These are phyloP conservation scores for Yoshiicerus persimilis DNA, from an alignment of 1,140 invertebrate species.

Conservation along the genomic window DNA sequence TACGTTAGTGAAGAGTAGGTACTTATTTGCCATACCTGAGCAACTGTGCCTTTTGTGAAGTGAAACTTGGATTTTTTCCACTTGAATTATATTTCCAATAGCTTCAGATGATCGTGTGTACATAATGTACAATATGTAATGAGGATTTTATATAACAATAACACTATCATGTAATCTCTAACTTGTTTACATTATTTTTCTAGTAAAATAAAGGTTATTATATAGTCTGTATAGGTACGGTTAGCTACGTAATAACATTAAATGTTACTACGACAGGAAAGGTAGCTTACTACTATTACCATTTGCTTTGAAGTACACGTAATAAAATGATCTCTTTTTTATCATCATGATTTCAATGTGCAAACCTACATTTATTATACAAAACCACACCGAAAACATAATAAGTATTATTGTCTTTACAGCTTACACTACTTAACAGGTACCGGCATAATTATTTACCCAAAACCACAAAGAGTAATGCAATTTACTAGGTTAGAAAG, in stretches of 20 bases:
- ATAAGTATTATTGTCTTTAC: background rate
- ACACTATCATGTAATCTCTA: background rate
- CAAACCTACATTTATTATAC: background rate
- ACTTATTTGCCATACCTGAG: background rate
- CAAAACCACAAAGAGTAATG: background rate
- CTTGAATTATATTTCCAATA: background rate
- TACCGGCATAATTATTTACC: background rate
- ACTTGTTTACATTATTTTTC: background rate
- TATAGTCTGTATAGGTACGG: too few relatives aligned
- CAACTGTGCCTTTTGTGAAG: background rate
- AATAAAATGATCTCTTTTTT: background rate
- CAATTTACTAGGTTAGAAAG: background rate
- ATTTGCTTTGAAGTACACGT: background rate
- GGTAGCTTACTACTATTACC: background rate
- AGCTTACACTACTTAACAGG: background rate
- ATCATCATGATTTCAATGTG: background rate
- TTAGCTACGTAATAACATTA: too few relatives aligned
- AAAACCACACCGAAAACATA: background rate
- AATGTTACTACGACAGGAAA: background rate
- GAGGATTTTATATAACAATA: background rate
- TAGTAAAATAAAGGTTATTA: background rate
- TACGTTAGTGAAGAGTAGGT: too few relatives aligned
- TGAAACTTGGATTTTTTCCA: conserved; percentile 16
- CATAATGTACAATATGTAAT: background rate
- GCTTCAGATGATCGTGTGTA: background rate